Percentiles rank a stretch among this genome's conserved stretches.
phyloP scores from a whole-genome alignment of 1,140 invertebrate species.

The Zaprionus gabonicus region DNA sequence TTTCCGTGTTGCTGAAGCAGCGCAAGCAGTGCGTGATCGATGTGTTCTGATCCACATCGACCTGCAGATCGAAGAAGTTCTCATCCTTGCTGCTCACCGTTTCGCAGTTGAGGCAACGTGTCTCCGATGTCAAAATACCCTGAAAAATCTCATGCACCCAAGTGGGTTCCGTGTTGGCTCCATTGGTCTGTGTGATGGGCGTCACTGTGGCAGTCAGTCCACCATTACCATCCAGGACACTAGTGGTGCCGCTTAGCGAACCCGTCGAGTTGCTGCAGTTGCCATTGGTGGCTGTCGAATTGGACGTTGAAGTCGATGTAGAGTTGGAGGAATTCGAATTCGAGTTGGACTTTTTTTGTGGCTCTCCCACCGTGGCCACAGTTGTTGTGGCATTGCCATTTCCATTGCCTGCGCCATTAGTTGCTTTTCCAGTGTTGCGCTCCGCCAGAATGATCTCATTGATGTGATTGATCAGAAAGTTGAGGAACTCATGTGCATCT shows the following conservation, averaged over 20 bases:
- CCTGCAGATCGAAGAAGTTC: conserved; percentile 99
- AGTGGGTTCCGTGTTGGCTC: conserved; percentile 92
- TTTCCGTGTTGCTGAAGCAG: conserved; percentile 99
- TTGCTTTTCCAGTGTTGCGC: conserved; percentile 87
- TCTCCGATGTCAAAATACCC: conserved; percentile 99
- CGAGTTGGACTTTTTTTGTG: conserved; percentile 61
- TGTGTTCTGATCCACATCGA: conserved; percentile 99
- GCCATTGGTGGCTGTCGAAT: conserved; percentile 84
- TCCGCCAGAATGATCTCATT: conserved; percentile 96
- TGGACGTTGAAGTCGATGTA: conserved; percentile 74
- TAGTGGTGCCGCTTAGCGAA: conserved; percentile 67
- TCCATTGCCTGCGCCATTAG: conserved; percentile 84
- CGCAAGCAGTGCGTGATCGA: conserved; percentile 99
- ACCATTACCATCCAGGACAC: conserved; percentile 63
- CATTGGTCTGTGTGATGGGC: conserved; percentile 56
- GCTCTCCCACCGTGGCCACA: conserved; percentile 40
- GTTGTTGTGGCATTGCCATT: conserved; percentile 52
- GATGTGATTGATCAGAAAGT: conserved; percentile 98
- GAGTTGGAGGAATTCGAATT: conserved; percentile 77
- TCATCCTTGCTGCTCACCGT: conserved; percentile 99
- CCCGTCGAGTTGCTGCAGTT: conserved; percentile 85
- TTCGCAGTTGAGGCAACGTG: conserved; percentile 99
- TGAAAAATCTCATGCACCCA: conserved; percentile 99
- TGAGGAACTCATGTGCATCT: conserved; percentile 99
- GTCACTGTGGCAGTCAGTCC: conserved; percentile 65